Evolutionary conservation across 2,113 vertebrate species (phyloP).

Genomic region (Sitta europaea): DNA sequence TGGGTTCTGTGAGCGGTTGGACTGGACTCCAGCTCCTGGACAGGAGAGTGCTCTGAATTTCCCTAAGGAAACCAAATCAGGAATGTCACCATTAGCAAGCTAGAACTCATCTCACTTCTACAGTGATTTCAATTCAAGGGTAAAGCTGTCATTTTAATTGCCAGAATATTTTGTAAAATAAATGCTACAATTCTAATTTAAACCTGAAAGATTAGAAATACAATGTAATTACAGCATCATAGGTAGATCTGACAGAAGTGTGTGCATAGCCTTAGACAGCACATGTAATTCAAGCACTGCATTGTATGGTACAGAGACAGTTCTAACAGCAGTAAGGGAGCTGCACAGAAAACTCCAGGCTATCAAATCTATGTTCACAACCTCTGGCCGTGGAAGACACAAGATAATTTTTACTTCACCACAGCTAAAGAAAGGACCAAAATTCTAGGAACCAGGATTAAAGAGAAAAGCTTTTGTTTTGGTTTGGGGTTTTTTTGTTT

Average conservation of each 20-base stretch:
- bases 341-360: neutral
- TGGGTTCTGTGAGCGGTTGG: accelerated
- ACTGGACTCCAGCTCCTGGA: neutral
- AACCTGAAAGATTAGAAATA: neutral
- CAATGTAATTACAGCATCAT: neutral
- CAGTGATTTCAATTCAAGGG: neutral
- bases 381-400: neutral
- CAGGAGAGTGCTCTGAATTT: neutral
- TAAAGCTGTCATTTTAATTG: neutral
- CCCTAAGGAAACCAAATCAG: neutral
- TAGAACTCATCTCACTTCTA: neutral
- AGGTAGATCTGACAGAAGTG: neutral
- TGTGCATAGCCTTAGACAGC: neutral
- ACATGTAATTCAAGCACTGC: neutral
- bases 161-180: neutral
- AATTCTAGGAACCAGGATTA: neutral
- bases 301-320: neutral
- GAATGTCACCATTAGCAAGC: neutral
- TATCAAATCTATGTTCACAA: neutral
- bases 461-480: neutral
- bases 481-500: neutral
- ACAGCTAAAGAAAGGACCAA: neutral
- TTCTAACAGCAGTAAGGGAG: neutral
- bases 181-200: neutral
- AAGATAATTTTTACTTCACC: neutral